Evolutionary conservation across 1,140 invertebrate genomes (phyloP).

Genomic region (Megalopta genalis): DNA sequence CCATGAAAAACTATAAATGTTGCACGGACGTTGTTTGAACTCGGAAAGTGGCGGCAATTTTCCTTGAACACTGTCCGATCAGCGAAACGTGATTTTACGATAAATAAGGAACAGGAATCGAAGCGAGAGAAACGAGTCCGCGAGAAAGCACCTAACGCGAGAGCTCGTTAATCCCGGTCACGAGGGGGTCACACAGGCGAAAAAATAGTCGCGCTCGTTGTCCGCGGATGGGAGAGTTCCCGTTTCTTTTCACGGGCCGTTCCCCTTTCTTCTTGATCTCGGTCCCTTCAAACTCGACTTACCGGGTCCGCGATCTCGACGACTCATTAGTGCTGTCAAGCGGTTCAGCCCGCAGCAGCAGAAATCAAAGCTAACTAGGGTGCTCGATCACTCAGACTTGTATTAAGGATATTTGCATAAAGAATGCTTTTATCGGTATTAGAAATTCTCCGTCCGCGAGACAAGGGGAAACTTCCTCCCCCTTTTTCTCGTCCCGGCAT

Average conservation of each 20-base stretch:
- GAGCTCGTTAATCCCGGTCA: no score
- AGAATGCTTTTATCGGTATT: conserved; percentile 41
- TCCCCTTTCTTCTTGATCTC: conserved; percentile 8
- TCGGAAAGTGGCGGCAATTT: no score
- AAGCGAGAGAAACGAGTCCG: no score
- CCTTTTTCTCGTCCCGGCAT: not conserved
- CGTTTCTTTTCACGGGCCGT: conserved; percentile 13
- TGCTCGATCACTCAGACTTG: conserved; percentile 46
- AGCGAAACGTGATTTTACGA: no score
- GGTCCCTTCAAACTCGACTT: conserved; percentile 28
- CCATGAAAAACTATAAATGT: no score
- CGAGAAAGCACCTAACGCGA: no score
- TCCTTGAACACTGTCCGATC: no score
- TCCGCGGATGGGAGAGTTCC: conserved; percentile 6
- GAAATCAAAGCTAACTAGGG: conserved; percentile 49
- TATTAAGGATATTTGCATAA: conserved; percentile 47
- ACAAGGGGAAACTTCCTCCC: conserved; percentile 6
- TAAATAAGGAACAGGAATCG: no score
- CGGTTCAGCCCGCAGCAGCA: conserved; percentile 24
- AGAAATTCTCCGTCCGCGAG: conserved; percentile 33
- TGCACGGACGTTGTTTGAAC: no score
- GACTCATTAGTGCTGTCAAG: conserved; percentile 51
- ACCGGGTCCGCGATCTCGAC: conserved; percentile 33
- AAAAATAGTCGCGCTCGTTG: no score
- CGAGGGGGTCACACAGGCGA: no score